Conservation (phyloP, 2,888 invertebrate species). For the Drosophila nigricruria region DNA sequence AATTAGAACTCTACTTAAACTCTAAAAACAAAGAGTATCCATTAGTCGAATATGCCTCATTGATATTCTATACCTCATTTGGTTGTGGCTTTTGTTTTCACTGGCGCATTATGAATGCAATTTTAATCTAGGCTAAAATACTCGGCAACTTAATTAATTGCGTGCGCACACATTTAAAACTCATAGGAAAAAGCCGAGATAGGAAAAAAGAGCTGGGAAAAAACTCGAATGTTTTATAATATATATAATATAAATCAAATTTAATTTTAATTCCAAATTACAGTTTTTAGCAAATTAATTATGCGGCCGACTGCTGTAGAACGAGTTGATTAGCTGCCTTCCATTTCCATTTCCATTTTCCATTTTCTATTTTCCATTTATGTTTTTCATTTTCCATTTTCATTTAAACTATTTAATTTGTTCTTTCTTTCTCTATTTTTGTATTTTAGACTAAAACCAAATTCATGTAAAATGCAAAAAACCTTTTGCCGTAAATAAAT, state of each 20-base stretch:
- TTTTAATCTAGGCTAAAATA: slow-evolving; percentile 62
- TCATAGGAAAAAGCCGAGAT: slow-evolving; percentile 7
- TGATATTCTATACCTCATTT: not conserved
- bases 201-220: not conserved
- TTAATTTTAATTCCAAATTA: slow-evolving; percentile 45
- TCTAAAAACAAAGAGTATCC: slow-evolving; percentile 11
- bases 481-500: slow-evolving; percentile 7
- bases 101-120: slow-evolving; percentile 31
- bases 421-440: not conserved
- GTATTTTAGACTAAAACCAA: not conserved
- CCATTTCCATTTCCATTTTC: not conserved
- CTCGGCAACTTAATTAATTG: slow-evolving; percentile 55
- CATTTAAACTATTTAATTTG: not conserved
- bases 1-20: too few species aligned
- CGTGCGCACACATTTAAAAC: slow-evolving; percentile 33
- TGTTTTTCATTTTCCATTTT: not conserved
- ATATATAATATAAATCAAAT: slow-evolving; percentile 33
- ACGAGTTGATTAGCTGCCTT: slow-evolving; percentile 38
- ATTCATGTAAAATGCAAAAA: slow-evolving; percentile 3
- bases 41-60: not conserved
- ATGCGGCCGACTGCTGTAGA: slow-evolving; percentile 39
- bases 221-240: slow-evolving; percentile 7
- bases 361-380: not conserved
- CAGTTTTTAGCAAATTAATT: slow-evolving; percentile 61
- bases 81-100: slow-evolving; percentile 13